Percentiles rank a stretch among this genome's conserved stretches.
These are phyloP conservation scores for Caretta caretta DNA, from an alignment of 2,113 vertebrate species.

Conservation along the genomic window DNA sequence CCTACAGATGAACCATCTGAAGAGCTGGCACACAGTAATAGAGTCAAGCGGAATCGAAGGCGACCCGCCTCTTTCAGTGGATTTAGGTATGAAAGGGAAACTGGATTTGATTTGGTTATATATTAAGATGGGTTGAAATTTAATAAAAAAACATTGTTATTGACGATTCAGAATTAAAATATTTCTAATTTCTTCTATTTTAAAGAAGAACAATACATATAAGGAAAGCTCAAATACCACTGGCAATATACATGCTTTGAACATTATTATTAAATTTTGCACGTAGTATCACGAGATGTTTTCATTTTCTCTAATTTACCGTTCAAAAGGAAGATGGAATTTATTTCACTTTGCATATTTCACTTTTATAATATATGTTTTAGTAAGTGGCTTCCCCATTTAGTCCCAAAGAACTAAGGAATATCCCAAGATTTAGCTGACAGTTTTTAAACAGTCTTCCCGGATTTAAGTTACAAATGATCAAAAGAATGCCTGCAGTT, in stretches of 20 bases:
- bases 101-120: background rate
- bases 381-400: background rate
- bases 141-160: background rate
- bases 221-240: background rate
- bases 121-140: background rate
- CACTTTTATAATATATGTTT: background rate
- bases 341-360: background rate
- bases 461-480: background rate
- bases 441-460: background rate
- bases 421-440: rapidly evolving
- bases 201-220: background rate
- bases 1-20: background rate
- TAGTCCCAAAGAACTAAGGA: background rate
- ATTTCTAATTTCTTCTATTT: background rate
- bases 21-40: background rate
- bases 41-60: background rate
- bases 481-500: background rate
- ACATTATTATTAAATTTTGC: rapidly evolving
- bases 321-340: rapidly evolving
- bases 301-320: background rate
- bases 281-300: background rate
- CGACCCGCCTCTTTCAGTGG: rapidly evolving
- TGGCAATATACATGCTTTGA: rapidly evolving
- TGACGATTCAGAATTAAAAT: background rate
- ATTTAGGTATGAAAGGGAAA: background rate